phyloP scores from a whole-genome alignment of 2,888 invertebrate genomes.

The Kuschelorhynchus macadamiae region DNA sequence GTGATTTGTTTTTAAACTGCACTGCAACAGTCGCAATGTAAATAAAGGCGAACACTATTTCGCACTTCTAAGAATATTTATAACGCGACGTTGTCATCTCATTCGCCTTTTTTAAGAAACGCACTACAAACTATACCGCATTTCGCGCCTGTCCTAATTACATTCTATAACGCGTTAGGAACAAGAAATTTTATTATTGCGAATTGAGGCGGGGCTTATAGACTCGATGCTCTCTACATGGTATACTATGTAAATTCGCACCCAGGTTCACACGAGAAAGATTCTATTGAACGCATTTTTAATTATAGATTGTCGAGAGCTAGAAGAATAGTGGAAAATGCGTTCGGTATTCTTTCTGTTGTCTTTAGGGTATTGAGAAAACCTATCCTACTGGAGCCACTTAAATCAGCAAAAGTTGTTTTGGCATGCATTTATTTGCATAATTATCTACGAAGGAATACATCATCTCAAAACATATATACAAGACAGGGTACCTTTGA shows the following conservation, averaged over 20 bases:
- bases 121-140: constrained; percentile 19
- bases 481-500: too few relatives aligned
- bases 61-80: constrained; percentile 8
- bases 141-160: constrained; percentile 12
- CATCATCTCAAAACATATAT: too few relatives aligned
- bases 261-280: too few relatives aligned
- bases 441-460: too few relatives aligned
- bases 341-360: too few relatives aligned
- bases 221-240: constrained; percentile 19
- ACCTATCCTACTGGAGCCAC: too few relatives aligned
- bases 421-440: too few relatives aligned
- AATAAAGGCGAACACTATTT: background rate
- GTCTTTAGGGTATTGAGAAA: too few relatives aligned
- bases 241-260: constrained; percentile 26
- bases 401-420: too few relatives aligned
- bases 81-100: background rate
- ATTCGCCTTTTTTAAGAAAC: background rate
- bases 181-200: background rate
- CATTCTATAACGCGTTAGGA: constrained; percentile 19
- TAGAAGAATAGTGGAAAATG: too few relatives aligned
- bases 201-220: constrained; percentile 19
- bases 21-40: constrained; percentile 9
- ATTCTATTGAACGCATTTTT: too few relatives aligned
- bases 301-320: too few relatives aligned
- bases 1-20: constrained; percentile 13